Conservation (phyloP, 1,140 invertebrate genomes). For the Anastrepha obliqua region DNA sequence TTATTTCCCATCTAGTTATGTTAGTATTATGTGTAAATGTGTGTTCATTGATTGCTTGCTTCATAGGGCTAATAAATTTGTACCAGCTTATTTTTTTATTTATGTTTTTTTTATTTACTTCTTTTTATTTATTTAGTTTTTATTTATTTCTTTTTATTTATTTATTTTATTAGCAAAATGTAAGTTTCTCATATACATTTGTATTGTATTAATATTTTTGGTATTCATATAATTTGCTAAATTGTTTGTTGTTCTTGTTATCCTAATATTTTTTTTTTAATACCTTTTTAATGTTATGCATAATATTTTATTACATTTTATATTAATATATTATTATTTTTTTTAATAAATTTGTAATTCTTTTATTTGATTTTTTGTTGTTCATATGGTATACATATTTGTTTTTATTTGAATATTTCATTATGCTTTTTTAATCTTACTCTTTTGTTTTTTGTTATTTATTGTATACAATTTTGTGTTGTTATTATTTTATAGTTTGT, state of each 20-base stretch:
- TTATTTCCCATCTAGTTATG: too few relatives aligned
- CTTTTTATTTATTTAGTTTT: constrained; percentile 42
- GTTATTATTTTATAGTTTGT: neutral
- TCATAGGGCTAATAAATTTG: too few relatives aligned
- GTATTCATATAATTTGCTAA: constrained; percentile 23
- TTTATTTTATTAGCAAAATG: neutral
- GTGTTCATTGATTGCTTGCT: too few relatives aligned
- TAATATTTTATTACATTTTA: neutral
- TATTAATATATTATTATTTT: neutral
- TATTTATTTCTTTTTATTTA: neutral
- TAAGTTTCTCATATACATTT: too few relatives aligned
- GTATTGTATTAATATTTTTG: too few relatives aligned
- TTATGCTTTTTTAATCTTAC: neutral
- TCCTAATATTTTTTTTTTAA: neutral
- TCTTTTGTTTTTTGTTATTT: neutral
- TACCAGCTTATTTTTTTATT: neutral
- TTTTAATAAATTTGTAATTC: neutral
- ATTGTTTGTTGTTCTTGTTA: neutral
- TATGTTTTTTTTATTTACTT: neutral
- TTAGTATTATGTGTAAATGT: too few relatives aligned
- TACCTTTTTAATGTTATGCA: neutral
- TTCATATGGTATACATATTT: neutral
- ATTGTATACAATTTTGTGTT: neutral
- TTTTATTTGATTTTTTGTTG: neutral
- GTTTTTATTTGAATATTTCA: neutral